phyloP scores from a whole-genome alignment of 2,888 invertebrate genomes.

The Cephus sareptanus region DNA sequence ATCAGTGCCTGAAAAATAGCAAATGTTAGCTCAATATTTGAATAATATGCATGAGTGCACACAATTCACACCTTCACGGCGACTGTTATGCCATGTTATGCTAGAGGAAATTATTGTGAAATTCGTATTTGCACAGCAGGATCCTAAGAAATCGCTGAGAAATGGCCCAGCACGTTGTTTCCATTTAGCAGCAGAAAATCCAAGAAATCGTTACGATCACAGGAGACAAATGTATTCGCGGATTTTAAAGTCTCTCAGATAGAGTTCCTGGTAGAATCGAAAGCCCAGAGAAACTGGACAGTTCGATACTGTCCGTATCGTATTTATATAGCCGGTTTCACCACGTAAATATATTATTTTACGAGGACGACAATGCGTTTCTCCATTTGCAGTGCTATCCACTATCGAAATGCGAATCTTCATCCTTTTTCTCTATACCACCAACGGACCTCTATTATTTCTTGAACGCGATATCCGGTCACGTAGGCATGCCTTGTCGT shows the following conservation, averaged over 20 bases:
- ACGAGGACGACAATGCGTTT: background rate
- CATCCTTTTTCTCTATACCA: background rate
- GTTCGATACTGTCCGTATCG: background rate
- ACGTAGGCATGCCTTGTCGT: conserved; percentile 17
- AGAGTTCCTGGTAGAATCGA: background rate
- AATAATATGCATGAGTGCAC: background rate
- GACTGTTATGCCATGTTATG: background rate
- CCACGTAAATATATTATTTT: background rate
- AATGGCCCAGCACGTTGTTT: background rate
- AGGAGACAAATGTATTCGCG: background rate
- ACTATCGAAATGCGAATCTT: background rate
- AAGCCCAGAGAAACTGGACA: background rate
- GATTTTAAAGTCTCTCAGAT: background rate
- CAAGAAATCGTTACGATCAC: background rate
- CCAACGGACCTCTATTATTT: conserved; percentile 6
- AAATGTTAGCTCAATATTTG: background rate
- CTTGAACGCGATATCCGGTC: conserved; percentile 26
- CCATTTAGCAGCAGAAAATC: background rate
- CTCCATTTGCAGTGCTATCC: background rate
- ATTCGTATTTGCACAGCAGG: background rate
- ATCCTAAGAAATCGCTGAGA: background rate
- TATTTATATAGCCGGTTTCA: background rate
- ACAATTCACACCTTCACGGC: background rate
- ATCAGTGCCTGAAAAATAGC: background rate
- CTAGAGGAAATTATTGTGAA: background rate